These are phyloP conservation scores for Champsocephalus esox DNA, from an alignment of 2,797 vertebrate species.

Conservation along the genomic window DNA sequence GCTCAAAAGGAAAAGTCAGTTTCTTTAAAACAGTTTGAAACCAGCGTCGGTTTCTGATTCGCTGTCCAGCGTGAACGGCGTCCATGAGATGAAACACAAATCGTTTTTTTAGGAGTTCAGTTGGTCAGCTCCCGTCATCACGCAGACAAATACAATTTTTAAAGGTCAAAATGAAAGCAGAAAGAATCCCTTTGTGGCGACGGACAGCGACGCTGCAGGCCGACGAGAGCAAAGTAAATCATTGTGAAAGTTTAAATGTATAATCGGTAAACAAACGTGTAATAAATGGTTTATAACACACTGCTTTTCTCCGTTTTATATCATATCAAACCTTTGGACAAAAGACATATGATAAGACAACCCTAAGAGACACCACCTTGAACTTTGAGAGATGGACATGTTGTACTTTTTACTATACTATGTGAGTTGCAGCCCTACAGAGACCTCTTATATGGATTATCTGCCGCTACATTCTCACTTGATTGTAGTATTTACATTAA, in stretches of 20 bases:
- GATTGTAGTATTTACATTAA: too few species aligned
- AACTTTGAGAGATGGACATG: too few species aligned
- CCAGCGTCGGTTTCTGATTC: background rate
- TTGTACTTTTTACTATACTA: too few species aligned
- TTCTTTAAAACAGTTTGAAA: too few species aligned
- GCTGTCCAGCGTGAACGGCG: background rate
- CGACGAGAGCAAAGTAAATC: background rate
- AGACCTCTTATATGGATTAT: too few species aligned
- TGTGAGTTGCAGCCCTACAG: too few species aligned
- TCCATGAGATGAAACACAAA: too few species aligned
- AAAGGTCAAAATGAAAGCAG: background rate
- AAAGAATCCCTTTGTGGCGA: conserved; percentile 4
- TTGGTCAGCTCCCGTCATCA: background rate
- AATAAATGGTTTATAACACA: conserved; percentile 1
- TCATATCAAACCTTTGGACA: too few species aligned
- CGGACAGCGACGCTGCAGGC: background rate
- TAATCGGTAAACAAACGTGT: background rate
- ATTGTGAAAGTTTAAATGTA: background rate
- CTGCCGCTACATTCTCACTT: too few species aligned
- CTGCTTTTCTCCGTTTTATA: too few species aligned
- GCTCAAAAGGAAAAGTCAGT: background rate
- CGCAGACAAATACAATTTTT: background rate
- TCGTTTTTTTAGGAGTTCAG: background rate
- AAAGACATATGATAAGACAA: too few species aligned
- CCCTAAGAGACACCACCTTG: too few species aligned